A percentile compares a stretch with the other conserved stretches of the same genome.
Conservation (phyloP, 2,797 vertebrate genomes). For the Molothrus aeneus region DNA sequence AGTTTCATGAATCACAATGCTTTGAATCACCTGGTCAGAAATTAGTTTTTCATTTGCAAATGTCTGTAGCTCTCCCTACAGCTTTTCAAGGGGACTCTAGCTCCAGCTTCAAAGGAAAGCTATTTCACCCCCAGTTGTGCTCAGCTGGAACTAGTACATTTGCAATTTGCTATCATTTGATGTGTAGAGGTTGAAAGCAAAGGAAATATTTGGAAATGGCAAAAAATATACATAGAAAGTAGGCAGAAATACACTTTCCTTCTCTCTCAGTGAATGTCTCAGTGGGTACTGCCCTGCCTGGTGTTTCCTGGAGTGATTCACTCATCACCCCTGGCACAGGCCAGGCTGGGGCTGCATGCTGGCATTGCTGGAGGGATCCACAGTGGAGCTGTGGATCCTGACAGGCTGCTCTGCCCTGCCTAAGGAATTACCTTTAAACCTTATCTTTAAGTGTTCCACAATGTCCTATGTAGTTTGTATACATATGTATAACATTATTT, state of each 20-base stretch:
- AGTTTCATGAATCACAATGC: neutral
- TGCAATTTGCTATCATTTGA: slow-evolving; percentile 36
- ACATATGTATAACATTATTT: neutral
- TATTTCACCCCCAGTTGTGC: slow-evolving; percentile 27
- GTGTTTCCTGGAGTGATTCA: neutral
- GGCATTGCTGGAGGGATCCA: neutral
- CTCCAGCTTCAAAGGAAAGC: slow-evolving; percentile 44
- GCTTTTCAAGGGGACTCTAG: slow-evolving; percentile 18
- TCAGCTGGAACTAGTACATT: slow-evolving; percentile 32
- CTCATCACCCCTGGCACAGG: neutral
- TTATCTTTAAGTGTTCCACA: neutral
- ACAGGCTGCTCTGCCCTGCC: neutral
- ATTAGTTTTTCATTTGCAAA: neutral
- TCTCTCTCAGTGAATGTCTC: neutral
- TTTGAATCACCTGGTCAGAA: slow-evolving; percentile 29
- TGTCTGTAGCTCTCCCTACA: neutral
- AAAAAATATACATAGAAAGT: slow-evolving; percentile 1
- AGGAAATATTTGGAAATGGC: neutral
- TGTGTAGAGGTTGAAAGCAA: slow-evolving; percentile 9
- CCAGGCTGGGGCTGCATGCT: neutral
- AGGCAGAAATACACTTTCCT: neutral
- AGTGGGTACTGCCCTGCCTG: neutral
- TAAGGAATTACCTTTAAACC: neutral
- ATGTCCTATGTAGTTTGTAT: neutral
- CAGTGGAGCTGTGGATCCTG: neutral